Evolutionary conservation across 2,113 vertebrate genomes (phyloP), one percentile per base, ranked within the genome.

Genomic region (Oncorhynchus kisutch): DNA sequence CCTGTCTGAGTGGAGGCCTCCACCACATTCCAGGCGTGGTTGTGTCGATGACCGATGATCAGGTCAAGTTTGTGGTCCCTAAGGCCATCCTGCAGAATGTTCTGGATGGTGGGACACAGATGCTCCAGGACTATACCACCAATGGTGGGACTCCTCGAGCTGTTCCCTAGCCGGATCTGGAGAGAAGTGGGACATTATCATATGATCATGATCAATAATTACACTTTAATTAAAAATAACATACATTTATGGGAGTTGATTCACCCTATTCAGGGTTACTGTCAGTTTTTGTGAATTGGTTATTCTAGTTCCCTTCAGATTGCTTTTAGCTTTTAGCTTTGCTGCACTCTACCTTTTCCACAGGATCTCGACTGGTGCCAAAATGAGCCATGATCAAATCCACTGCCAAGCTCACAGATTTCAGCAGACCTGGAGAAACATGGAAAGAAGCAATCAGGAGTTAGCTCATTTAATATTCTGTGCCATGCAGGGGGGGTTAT

Each of bases 381-480:
- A 99, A 99, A 88, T 99, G 95, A 81, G 95, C 95, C 89, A 96
- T 95, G 31, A 99, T 97, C 74, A 97, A 88, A 88, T 99, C 96
- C 85, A 99, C 96, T 0, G 97, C 96, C 3, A 89, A 92, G 88
- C 96, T 97, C 84, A 99, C 92, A 25, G 94, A 94, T 84, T 97
- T 96, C 80, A 99, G 91, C 84, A 99, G 84, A 76, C 94, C 97
- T 99, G 67, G 5, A 84, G 74, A 62, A 14, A 24, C 27, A 39
- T 51, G 60, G 67, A 71, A 6, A 48, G 39, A 71, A 25, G 64
- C 67, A 79, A 69, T 25, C 25, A 24, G 18, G 62, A 60, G 67
- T 14, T 11, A 39, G 57, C 39, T 14, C 62, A 20, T 25, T 16
- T 29, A 13, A 14, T 13, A 31, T 48, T 22, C 39, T 39, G 13